Evolutionary conservation across 92 coral and sea anemone genomes (phyloP), one percentile per base, ranked within the genome.

Genomic region (Siderastrea radians): DNA sequence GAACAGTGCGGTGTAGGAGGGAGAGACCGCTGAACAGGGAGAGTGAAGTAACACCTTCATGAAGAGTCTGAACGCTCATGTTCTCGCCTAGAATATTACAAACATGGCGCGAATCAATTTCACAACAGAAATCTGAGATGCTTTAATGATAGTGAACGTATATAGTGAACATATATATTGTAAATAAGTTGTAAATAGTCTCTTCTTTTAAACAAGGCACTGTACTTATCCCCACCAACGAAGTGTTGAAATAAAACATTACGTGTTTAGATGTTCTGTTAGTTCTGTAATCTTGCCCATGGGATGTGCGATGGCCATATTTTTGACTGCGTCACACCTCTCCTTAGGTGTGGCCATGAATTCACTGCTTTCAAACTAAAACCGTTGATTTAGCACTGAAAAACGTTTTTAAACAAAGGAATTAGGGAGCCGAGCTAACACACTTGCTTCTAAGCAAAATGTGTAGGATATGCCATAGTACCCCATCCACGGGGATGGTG

Each of bases 1-100:
- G 14, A 84, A 50, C 87, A 73, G 51, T 63, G 72, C 67, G 45
- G 72, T 43, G 19, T 80, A 84, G 49, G 87, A 74, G 43, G 81
- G 63, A 59, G 81, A 84, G 14, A 4, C 61, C 72, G 45, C 72
- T 51, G 87, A 84, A 72, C 80, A 73, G 8, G 87, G 50, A 16
- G 87, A 84, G 50, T 84, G 64, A 83, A 26, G 5, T 6, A 80
- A 38, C 45, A 11, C 10, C 74, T 4, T 12, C 51, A 10, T 65
- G 44, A 65, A 65, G 8, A 65, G 8, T 6, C 9, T 26, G 2
- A 61, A 60, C 11, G 6, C 7, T 64, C 70, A 14, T 12, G 8
- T 13, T 38, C 68, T 16, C 11, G 17, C 83, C 59, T 53, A 76
- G 11, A 11, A 5, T 13, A 11, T 15, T 9, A 16, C 1, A 13